Conservation (phyloP, 1,140 invertebrate species). For the Aphis gossypii region DNA sequence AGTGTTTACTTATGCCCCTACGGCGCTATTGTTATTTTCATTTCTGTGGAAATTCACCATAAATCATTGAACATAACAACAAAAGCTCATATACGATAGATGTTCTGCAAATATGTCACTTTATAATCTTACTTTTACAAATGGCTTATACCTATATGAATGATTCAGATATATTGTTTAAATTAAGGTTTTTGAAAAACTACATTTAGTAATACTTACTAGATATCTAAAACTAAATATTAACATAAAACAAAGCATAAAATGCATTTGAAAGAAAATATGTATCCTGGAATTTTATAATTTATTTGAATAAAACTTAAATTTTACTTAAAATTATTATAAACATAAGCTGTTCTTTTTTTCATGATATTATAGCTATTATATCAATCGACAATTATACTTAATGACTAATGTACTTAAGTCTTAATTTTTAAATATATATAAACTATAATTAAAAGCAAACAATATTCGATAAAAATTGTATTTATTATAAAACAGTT, state of each 20-base stretch:
- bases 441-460: not conserved
- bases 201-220: not conserved
- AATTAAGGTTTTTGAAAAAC: not conserved
- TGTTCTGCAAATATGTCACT: slow-evolving; percentile 34
- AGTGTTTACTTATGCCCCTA: slow-evolving; percentile 9
- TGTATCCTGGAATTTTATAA: not conserved
- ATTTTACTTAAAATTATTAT: not conserved
- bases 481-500: not conserved
- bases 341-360: no score
- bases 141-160: not conserved
- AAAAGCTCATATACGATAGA: slow-evolving; percentile 8
- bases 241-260: not conserved
- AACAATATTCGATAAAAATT: not conserved
- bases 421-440: not conserved
- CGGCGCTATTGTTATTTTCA: slow-evolving; percentile 27
- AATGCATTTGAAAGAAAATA: not conserved
- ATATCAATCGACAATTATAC: not conserved
- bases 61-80: slow-evolving; percentile 47
- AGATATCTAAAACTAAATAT: not conserved
- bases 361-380: not conserved
- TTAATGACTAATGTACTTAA: not conserved
- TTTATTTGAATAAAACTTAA: not conserved
- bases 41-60: slow-evolving; percentile 4
- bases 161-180: not conserved
- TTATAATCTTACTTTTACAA: slow-evolving; percentile 46